Conservation (phyloP, 2,797 vertebrate genomes). For the Megalops cyprinoides region DNA sequence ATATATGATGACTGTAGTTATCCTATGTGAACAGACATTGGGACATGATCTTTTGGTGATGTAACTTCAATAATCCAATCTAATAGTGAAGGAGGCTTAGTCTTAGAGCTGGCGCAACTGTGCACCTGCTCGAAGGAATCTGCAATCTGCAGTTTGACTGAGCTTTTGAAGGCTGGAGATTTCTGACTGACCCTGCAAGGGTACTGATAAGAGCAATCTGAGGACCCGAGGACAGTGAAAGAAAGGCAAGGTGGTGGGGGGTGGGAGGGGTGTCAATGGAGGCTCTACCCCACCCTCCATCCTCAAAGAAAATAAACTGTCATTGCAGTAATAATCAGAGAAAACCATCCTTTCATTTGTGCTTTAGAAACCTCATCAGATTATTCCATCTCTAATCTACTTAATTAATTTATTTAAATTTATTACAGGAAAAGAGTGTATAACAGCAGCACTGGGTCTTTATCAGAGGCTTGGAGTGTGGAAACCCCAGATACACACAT, state of each 20-base stretch:
- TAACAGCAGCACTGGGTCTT: slow-evolving; percentile 35
- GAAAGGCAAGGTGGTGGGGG: neutral
- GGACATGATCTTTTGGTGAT: neutral
- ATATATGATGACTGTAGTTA: too few relatives aligned
- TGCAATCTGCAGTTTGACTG: neutral
- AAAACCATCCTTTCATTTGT: slow-evolving; percentile 29
- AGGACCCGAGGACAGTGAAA: neutral
- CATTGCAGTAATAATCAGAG: slow-evolving; percentile 42
- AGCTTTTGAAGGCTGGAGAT: neutral
- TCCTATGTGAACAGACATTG: too few relatives aligned
- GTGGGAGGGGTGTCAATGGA: neutral
- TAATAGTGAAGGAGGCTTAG: neutral
- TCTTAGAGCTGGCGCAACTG: neutral
- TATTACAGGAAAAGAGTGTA: slow-evolving; percentile 31
- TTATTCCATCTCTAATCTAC: slow-evolving; percentile 50
- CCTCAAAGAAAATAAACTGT: slow-evolving; percentile 30
- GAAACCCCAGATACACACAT: slow-evolving; percentile 32
- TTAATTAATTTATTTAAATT: too few relatives aligned
- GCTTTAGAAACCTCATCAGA: slow-evolving; percentile 30
- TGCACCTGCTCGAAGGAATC: neutral
- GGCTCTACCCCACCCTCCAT: neutral
- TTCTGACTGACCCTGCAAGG: slow-evolving; percentile 1
- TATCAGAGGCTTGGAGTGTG: slow-evolving; percentile 44
- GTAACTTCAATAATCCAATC: neutral
- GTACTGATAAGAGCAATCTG: neutral